phyloP scores from a whole-genome alignment of 2,113 vertebrate genomes.

The Galemys pyrenaicus region DNA sequence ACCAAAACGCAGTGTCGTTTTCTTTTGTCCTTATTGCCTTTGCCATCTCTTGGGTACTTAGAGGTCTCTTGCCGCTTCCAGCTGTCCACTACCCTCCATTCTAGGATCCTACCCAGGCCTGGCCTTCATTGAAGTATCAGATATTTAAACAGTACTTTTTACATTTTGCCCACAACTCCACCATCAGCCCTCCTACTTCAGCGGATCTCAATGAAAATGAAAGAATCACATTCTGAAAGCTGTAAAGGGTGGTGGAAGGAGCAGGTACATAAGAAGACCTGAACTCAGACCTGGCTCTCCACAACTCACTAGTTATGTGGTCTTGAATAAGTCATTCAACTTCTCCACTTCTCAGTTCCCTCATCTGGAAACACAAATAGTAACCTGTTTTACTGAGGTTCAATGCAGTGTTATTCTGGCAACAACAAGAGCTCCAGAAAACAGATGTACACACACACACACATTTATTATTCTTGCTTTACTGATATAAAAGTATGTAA shows the following conservation, averaged over 20 bases:
- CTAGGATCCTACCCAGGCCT: not conserved
- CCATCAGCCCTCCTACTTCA: not conserved
- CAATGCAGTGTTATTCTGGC: not conserved
- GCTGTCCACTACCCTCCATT: too few relatives aligned
- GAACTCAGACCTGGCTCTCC: not conserved
- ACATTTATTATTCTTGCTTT: not conserved
- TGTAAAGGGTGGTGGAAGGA: not conserved
- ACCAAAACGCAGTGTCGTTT: not conserved
- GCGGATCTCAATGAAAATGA: not conserved
- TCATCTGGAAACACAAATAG: not conserved
- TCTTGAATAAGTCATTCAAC: not conserved
- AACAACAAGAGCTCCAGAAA: not conserved
- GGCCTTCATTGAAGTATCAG: not conserved
- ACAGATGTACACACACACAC: not conserved
- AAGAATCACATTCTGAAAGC: not conserved
- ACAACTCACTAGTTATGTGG: not conserved
- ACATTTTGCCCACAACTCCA: not conserved
- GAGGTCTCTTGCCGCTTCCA: not conserved
- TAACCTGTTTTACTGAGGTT: not conserved
- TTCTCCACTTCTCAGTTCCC: not conserved
- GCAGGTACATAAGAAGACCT: not conserved
- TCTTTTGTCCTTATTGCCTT: not conserved
- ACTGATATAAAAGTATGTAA: slow-evolving; percentile 10
- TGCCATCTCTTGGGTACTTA: not conserved
- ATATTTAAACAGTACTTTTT: not conserved